Evolutionary conservation across 2,113 vertebrate species (phyloP), one percentile per base, ranked within the genome.

Genomic region (Hipposideros armiger): DNA sequence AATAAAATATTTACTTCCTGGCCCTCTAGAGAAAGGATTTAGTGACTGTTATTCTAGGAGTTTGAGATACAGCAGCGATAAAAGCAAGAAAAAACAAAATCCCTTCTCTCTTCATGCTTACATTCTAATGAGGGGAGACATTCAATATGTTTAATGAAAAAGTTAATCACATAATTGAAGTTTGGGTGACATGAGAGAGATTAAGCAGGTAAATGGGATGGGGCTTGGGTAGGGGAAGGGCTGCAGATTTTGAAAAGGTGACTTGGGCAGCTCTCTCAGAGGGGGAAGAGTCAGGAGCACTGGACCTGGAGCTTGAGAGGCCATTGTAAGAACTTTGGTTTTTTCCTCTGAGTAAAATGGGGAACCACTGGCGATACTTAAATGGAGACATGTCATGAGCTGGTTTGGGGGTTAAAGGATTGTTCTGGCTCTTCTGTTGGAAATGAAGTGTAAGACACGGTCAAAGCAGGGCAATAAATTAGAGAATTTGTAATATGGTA

Each of bases 201-300:
- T 11, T 40, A 83, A 58, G 36, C 36, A 87, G 30, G 52, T 76
- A 56, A 56, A 3, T 26, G 26, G 3, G 8, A 73, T 11, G 11
- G 7, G 2, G 1, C 15, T 13, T 62, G 5, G 20, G 32, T 20
- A 26, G 0, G 8, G 30, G 2, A 76, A 17, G 14, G 13, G 2
- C 19, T 58, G 4, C 26, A 95, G n/a, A 1, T 60, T 86, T 58
- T 92, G 9, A 19, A 15, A 73, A n/a, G 2, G 40, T 56, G 0
- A 47, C 66, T 60, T 64, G 10, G 67, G 8, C 7, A 45, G 7
- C 17, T 82, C 32, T 82, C 32, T 78, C 16, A 58, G 58, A 42
- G 13, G 16, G 32, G 52, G 62, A 77, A 62, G 30, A 5, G 16
- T 15, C 56, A 26, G 28, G 3, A 50, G 7, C n/a, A 42, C 2